Evolutionary conservation across 2,797 vertebrate species (phyloP).

Genomic region (Premnoplex brunnescens): DNA sequence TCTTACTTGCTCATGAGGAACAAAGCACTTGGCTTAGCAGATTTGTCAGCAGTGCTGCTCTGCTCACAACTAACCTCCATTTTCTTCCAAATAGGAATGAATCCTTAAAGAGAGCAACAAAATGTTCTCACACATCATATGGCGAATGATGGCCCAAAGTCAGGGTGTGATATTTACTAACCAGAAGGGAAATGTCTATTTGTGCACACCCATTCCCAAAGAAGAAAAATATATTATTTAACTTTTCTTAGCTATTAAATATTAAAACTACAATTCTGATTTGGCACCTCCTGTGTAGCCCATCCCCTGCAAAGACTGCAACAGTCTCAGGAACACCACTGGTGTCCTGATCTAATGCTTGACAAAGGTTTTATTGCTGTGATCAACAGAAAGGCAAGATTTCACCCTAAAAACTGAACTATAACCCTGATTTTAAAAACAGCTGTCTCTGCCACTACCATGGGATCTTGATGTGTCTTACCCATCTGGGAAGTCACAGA

Average conservation of each 20-base stretch:
- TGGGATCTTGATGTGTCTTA: neutral
- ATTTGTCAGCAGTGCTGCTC: neutral
- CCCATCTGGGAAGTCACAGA: neutral
- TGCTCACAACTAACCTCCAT: slow-evolving; percentile 4
- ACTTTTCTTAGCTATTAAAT: neutral
- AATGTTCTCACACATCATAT: slow-evolving; percentile 55
- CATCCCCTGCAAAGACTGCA: neutral
- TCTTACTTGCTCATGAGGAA: slow-evolving; percentile 23
- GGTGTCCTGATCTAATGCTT: neutral
- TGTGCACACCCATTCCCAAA: neutral
- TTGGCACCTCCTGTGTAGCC: neutral
- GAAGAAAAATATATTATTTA: neutral
- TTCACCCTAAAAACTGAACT: neutral
- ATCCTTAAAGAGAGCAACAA: slow-evolving; percentile 47
- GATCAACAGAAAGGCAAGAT: neutral
- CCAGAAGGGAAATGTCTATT: neutral
- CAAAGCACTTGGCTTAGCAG: slow-evolving; percentile 7
- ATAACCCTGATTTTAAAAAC: neutral
- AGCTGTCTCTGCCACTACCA: neutral
- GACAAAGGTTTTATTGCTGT: neutral
- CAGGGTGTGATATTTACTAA: slow-evolving; percentile 19
- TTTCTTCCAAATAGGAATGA: slow-evolving; percentile 21
- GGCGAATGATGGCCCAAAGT: slow-evolving; percentile 33
- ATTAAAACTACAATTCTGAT: neutral
- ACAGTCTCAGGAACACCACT: neutral